Conservation (phyloP, 2,888 invertebrate genomes). For the Lymantria monacha region DNA sequence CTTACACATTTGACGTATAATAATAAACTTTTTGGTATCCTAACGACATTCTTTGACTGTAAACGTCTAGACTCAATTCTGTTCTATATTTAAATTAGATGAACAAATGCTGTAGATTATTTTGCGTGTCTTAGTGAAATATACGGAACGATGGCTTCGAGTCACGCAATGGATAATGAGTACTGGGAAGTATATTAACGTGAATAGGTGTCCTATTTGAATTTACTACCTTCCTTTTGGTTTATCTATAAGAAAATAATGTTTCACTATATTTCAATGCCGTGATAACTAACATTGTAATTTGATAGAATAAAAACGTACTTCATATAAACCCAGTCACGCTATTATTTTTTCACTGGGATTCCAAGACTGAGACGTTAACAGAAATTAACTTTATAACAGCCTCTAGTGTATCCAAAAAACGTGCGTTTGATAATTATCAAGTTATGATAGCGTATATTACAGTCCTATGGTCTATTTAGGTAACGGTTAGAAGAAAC, state of each 20-base stretch:
- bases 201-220: conserved; percentile 23
- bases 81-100: conserved; percentile 9
- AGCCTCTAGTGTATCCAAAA: too few relatives aligned
- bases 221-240: conserved; percentile 1
- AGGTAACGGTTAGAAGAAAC: too few relatives aligned
- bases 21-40: conserved; percentile 7
- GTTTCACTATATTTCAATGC: too few relatives aligned
- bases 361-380: too few relatives aligned
- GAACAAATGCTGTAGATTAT: neutral
- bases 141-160: neutral
- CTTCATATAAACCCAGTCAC: too few relatives aligned
- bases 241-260: neutral
- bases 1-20: conserved; percentile 3
- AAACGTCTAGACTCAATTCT: conserved; percentile 10
- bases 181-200: neutral
- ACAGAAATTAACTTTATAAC: too few relatives aligned
- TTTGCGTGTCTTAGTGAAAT: neutral
- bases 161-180: neutral
- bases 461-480: too few relatives aligned
- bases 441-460: too few relatives aligned
- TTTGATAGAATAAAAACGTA: too few relatives aligned
- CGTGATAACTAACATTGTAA: too few relatives aligned
- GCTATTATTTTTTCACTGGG: too few relatives aligned
- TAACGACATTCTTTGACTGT: conserved; percentile 13
- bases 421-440: too few relatives aligned